Conservation (phyloP, 2,888 invertebrate species). For the Napeogenes sylphis region DNA sequence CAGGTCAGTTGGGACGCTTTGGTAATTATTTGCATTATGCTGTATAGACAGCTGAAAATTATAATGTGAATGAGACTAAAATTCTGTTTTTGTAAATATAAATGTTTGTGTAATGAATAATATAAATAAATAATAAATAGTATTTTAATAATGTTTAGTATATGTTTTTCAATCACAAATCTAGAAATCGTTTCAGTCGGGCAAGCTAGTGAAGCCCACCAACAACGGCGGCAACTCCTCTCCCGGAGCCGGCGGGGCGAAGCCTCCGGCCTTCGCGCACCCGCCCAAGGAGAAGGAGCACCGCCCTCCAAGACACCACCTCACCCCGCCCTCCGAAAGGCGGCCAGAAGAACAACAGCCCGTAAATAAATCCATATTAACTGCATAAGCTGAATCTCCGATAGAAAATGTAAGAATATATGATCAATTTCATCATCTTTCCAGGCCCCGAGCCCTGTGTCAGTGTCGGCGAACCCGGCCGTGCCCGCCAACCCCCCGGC, state of each 20-base stretch:
- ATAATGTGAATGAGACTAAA: too few species aligned
- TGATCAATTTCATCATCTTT: neutral
- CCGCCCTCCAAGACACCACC: conserved; percentile 45
- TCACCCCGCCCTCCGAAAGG: conserved; percentile 45
- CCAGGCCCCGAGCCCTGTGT: conserved; percentile 11
- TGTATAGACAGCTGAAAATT: too few species aligned
- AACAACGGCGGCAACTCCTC: conserved; percentile 45
- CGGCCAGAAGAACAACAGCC: conserved; percentile 35
- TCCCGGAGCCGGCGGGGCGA: conserved; percentile 33
- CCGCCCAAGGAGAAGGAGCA: conserved; percentile 48
- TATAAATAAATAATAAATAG: neutral
- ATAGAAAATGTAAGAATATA: too few species aligned
- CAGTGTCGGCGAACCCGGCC: conserved; percentile 12
- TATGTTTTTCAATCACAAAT: neutral
- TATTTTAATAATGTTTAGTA: neutral
- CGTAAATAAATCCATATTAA: conserved; percentile 9
- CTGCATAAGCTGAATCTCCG: too few species aligned
- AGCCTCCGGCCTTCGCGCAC: conserved; percentile 27
- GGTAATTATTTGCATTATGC: too few species aligned
- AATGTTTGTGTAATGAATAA: too few species aligned
- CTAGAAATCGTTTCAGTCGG: conserved; percentile 14
- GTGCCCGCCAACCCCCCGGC: conserved; percentile 22
- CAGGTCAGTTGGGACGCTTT: conserved; percentile 47
- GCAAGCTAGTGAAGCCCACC: conserved; percentile 45
- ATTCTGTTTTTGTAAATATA: too few species aligned